Evolutionary conservation across 2,888 invertebrate species (phyloP).

Genomic region (Melinaea marsaeus): DNA sequence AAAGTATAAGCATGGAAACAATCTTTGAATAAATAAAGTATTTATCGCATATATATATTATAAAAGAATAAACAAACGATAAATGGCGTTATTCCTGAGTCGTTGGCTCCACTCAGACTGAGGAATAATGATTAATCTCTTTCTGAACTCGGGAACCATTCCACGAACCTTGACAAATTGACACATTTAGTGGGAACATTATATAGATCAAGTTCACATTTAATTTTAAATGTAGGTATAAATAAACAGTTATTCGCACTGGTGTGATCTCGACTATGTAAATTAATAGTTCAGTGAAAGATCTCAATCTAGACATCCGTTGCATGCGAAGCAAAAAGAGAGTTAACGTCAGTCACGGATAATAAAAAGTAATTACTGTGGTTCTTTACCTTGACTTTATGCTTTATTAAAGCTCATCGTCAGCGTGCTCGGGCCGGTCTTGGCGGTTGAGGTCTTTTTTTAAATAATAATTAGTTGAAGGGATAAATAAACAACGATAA

Average conservation of each 20-base stretch:
- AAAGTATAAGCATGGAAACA: no score
- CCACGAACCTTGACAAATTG: no score
- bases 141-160: no score
- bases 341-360: background rate
- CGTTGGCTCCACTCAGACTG: no score
- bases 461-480: constrained; percentile 14
- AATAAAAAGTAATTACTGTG: constrained; percentile 17
- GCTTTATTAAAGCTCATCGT: constrained; percentile 9
- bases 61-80: no score
- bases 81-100: no score
- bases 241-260: background rate
- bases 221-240: background rate
- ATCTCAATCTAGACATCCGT: constrained; percentile 3
- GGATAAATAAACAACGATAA: constrained; percentile 12
- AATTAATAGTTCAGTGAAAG: background rate
- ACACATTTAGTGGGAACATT: no score
- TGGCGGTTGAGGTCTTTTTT: constrained; percentile 13
- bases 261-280: background rate
- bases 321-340: background rate
- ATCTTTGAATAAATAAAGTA: no score
- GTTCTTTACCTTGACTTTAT: constrained; percentile 22
- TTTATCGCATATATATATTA: no score
- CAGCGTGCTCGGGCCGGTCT: constrained; percentile 20
- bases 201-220: no score
- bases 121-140: no score